Evolutionary conservation across 2,113 vertebrate species (phyloP).

Genomic region (Nansenia antarctica): DNA sequence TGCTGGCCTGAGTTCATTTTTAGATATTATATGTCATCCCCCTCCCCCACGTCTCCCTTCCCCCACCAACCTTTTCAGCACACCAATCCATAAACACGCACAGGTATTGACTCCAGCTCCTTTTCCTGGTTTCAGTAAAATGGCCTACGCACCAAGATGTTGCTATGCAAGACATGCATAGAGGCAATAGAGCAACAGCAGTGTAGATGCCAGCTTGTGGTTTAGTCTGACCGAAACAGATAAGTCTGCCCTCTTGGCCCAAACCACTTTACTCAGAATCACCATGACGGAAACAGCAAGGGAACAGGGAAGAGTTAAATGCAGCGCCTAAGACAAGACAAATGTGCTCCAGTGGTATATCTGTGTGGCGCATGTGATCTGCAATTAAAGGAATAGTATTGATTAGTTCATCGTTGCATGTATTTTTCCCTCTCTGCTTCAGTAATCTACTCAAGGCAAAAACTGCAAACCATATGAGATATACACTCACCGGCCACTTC

Average conservation of each 20-base stretch:
- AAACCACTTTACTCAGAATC: too few species aligned
- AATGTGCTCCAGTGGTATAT: conserved; percentile 1
- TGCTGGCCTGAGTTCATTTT: background rate
- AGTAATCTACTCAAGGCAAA: background rate
- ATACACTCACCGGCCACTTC: background rate
- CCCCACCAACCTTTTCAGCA: background rate
- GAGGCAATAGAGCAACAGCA: too few species aligned
- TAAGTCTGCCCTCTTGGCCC: too few species aligned
- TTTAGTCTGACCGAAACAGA: too few species aligned
- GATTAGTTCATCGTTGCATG: background rate
- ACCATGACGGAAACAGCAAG: too few species aligned
- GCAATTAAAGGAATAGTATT: background rate
- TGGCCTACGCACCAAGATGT: background rate
- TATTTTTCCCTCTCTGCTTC: too few species aligned
- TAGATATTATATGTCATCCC: conserved; percentile 8
- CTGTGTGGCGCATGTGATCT: conserved; percentile 1
- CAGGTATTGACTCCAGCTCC: background rate
- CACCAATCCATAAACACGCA: background rate
- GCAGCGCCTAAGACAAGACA: too few species aligned
- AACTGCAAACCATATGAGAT: background rate
- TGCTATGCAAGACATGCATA: background rate
- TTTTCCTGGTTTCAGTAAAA: background rate
- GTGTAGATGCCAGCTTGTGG: too few species aligned
- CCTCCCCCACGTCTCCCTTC: background rate
- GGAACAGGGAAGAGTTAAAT: too few species aligned